Evolutionary conservation across 2,113 vertebrate genomes (phyloP), one percentile per base, ranked within the genome.

Genomic region (Dasyornis broadbenti): DNA sequence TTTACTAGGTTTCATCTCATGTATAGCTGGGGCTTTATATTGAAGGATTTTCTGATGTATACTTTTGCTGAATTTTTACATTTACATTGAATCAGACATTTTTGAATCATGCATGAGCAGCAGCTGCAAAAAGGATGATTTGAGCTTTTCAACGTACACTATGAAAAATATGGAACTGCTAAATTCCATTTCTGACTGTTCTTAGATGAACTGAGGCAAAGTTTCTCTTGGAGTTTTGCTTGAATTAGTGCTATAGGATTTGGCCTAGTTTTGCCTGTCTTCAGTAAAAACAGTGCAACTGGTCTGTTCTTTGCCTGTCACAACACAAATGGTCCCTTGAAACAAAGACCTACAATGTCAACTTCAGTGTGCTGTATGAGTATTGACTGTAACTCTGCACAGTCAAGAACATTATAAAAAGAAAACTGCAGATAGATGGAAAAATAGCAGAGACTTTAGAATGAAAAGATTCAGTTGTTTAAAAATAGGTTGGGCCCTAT

Each of bases 381-480:
- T 75, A 72, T n/a, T 57, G 44, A 77, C 59, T 96, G 54, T 39
- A 83, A 72, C 56, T 81, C 68, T 72, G 56, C 31, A 86, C 71
- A 90, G 47, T 83, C 52, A 89, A 95, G 69, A 86, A 71, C 60
- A 53, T 35, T 42, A 50, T 45, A 78, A 81, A 83, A 94, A 65
- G 17, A 92, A 89, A 92, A 70, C 39, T 65, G 42, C 30, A 88
- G 35, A 68, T 37, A 80, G 39, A 60, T 56, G 35, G 50, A 24
- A 86, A 94, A 93, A 80, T 80, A 31, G 9, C 47, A 82, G 45
- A 93, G 11, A 78, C 24, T 63, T 94, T 2, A 65, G 49, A 92
- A 94, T 75, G 33, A 94, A 94, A 96, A 89, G 28, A 52, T 59
- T 80, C n/a, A 30, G 56, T 77, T 77, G 49, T 94, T 93, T 78